Evolutionary conservation across 2,113 vertebrate species (phyloP).

Genomic region (Sorex araneus): DNA sequence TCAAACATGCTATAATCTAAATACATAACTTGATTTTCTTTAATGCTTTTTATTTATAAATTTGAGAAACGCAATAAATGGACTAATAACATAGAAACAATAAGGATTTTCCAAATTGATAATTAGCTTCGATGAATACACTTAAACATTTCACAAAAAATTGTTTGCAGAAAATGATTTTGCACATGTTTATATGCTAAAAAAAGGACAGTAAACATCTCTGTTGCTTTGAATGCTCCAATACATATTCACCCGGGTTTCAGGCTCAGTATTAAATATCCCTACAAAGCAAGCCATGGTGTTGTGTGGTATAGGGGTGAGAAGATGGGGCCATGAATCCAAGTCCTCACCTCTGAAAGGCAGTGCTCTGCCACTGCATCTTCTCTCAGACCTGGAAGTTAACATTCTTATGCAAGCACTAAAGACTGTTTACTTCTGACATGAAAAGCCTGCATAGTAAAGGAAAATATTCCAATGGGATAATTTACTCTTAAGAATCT

Average conservation of each 20-base stretch:
- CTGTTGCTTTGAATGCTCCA: conserved; percentile 54
- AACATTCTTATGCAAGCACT: conserved; percentile 26
- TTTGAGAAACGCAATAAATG: conserved; percentile 16
- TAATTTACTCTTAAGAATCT: conserved; percentile 39
- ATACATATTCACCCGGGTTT: background rate
- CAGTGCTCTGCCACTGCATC: too few species aligned
- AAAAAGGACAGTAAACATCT: conserved; percentile 27
- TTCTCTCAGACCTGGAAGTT: background rate
- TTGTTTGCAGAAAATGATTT: background rate
- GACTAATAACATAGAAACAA: background rate
- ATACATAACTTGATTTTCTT: background rate
- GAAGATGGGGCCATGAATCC: too few species aligned
- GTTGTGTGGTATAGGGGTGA: background rate
- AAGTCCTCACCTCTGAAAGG: too few species aligned
- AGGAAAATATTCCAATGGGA: conserved; percentile 46
- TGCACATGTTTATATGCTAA: conserved; percentile 38
- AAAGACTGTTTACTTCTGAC: conserved; percentile 21
- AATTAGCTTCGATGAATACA: background rate
- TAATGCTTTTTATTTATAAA: background rate
- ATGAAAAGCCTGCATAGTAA: conserved; percentile 22
- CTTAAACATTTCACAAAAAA: conserved; percentile 13
- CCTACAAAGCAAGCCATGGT: background rate
- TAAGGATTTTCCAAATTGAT: background rate
- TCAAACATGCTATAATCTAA: background rate
- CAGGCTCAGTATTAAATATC: conserved; percentile 42